phyloP scores from a whole-genome alignment of 2,888 invertebrate species.

The Melieria picta region DNA sequence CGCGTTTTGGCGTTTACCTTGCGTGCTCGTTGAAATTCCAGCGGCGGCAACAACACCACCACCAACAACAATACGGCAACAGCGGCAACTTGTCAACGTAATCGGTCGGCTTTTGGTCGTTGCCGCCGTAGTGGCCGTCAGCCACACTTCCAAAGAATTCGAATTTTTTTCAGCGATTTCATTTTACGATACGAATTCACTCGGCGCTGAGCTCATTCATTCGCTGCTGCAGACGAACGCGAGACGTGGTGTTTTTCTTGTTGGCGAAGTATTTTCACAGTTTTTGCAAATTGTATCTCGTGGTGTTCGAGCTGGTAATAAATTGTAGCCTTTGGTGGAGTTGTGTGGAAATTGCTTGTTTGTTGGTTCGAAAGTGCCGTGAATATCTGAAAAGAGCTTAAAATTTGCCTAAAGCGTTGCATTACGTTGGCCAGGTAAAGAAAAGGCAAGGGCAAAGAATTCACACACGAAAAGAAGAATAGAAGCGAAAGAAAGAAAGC shows the following conservation, averaged over 20 bases:
- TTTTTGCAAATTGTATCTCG: background rate
- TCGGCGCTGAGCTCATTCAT: slow-evolving; percentile 41
- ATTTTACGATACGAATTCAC: slow-evolving; percentile 55
- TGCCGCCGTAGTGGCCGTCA: slow-evolving; percentile 16
- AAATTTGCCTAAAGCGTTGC: slow-evolving; percentile 35
- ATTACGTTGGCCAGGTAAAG: background rate
- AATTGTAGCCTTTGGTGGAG: background rate
- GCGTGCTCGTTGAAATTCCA: slow-evolving; percentile 21
- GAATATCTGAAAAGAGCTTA: slow-evolving; percentile 38
- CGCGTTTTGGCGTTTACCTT: slow-evolving; percentile 2
- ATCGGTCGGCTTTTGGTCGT: slow-evolving; percentile 35
- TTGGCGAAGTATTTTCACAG: background rate
- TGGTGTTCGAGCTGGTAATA: too few species aligned
- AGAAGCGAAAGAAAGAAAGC: slow-evolving; percentile 30
- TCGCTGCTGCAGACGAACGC: slow-evolving; percentile 49
- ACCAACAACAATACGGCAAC: background rate
- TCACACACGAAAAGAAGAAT: slow-evolving; percentile 40
- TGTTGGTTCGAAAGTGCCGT: slow-evolving; percentile 1
- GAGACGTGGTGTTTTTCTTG: slow-evolving; percentile 44
- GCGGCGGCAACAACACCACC: slow-evolving; percentile 16
- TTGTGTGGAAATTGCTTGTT: slow-evolving; percentile 8
- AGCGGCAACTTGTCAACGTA: slow-evolving; percentile 42
- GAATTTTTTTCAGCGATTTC: slow-evolving; percentile 48
- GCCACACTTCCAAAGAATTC: slow-evolving; percentile 38
- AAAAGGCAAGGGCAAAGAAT: slow-evolving; percentile 47